A percentile compares a stretch with the other conserved stretches of the same genome.
Conservation (phyloP, 1,140 invertebrate genomes). For the Akabosia matsudoensis region DNA sequence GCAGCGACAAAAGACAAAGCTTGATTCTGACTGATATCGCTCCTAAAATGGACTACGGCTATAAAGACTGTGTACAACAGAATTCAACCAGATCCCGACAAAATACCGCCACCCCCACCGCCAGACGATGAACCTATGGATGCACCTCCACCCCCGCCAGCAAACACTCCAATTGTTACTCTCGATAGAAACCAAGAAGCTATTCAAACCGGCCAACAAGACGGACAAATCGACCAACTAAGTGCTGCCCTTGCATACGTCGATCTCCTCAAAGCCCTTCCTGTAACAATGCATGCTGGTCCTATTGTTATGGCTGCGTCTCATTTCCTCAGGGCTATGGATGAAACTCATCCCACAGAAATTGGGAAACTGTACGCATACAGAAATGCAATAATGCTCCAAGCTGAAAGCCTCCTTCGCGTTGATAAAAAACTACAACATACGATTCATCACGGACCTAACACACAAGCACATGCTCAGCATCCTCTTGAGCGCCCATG, state of each 20-base stretch:
- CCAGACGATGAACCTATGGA: background rate
- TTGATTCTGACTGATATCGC: constrained; percentile 27
- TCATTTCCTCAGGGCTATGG: constrained; percentile 37
- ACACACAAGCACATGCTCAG: constrained; percentile 40
- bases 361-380: constrained; percentile 26
- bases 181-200: constrained; percentile 35
- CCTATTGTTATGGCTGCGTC: constrained; percentile 40
- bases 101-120: background rate
- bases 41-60: constrained; percentile 34
- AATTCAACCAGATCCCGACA: constrained; percentile 27
- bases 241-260: constrained; percentile 33
- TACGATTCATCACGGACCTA: constrained; percentile 33
- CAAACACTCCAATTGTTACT: constrained; percentile 36
- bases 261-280: constrained; percentile 36
- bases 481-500: constrained; percentile 32
- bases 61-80: constrained; percentile 28
- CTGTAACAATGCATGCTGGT: constrained; percentile 23
- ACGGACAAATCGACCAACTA: constrained; percentile 19
- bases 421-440: constrained; percentile 27
- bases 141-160: background rate
- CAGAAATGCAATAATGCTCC: constrained; percentile 30
- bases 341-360: background rate
- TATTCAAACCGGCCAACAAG: constrained; percentile 15
- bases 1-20: constrained; percentile 3
- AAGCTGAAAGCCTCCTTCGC: constrained; percentile 30